These are phyloP conservation scores for Paraplagusia blochii DNA, from an alignment of 2,113 vertebrate genomes.

Conservation along the genomic window DNA sequence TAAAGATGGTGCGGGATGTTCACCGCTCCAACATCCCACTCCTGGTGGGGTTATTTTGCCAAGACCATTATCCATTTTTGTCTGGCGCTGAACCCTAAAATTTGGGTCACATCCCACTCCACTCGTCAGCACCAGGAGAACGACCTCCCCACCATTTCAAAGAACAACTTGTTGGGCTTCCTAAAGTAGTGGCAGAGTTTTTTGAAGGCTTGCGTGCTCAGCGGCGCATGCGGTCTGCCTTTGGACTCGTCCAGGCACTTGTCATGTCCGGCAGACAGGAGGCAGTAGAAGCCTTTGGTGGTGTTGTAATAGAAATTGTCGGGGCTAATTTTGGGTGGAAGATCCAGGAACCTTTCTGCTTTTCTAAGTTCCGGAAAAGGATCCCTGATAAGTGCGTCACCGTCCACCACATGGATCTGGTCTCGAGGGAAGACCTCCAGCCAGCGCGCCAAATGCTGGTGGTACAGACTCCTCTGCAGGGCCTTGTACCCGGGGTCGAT, in stretches of 20 bases:
- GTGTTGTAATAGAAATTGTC: slow-evolving; percentile 82
- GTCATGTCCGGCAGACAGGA: slow-evolving; percentile 72
- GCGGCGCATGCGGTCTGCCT: slow-evolving; percentile 76
- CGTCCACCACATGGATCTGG: slow-evolving; percentile 82
- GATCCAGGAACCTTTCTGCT: slow-evolving; percentile 76
- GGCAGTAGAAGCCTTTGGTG: slow-evolving; percentile 83
- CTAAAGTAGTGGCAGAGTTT: slow-evolving; percentile 77
- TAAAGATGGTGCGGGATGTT: slow-evolving; percentile 16
- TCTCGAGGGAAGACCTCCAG: slow-evolving; percentile 72
- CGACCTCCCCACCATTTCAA: slow-evolving; percentile 76
- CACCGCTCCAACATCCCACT: slow-evolving; percentile 7
- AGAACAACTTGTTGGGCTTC: slow-evolving; percentile 77
- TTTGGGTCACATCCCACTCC: not conserved
- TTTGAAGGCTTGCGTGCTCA: slow-evolving; percentile 66
- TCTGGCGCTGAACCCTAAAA: slow-evolving; percentile 29
- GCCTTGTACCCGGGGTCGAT: slow-evolving; percentile 77
- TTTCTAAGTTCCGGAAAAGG: slow-evolving; percentile 78
- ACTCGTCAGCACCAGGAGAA: slow-evolving; percentile 79
- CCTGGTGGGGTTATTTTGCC: slow-evolving; percentile 8
- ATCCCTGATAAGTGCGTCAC: slow-evolving; percentile 75
- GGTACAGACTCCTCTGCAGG: slow-evolving; percentile 80
- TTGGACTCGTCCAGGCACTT: slow-evolving; percentile 82
- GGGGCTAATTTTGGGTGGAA: slow-evolving; percentile 69
- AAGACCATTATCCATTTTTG: slow-evolving; percentile 15
- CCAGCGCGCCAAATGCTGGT: slow-evolving; percentile 76